Percentiles rank a stretch among this genome's conserved stretches.
Conservation (phyloP, 2,113 vertebrate genomes). For the Tragelaphus buxtoni region DNA sequence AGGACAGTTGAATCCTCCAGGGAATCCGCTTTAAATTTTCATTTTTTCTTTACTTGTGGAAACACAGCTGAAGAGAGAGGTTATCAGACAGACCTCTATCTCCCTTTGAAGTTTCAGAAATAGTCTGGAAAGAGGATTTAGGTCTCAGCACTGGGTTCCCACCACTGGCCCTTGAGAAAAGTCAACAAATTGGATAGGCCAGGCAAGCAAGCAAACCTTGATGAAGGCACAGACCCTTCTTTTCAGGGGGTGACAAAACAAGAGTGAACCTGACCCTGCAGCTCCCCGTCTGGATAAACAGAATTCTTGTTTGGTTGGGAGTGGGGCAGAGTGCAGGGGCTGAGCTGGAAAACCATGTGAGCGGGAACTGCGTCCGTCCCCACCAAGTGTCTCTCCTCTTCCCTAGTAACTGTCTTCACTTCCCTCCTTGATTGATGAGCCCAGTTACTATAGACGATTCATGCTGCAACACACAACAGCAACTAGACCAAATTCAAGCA, state of each 20-base stretch:
- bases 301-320: neutral
- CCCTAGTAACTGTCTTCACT: neutral
- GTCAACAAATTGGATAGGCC: neutral
- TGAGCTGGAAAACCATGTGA: neutral
- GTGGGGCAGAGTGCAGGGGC: neutral
- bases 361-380: fast-evolving
- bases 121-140: conserved; percentile 13
- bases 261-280: neutral
- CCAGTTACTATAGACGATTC: conserved; percentile 23
- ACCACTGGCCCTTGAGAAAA: conserved; percentile 15
- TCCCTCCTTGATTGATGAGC: conserved; percentile 55
- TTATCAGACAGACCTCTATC: neutral
- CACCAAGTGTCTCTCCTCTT: neutral
- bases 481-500: neutral
- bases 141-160: neutral
- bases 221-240: neutral
- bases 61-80: neutral
- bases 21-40: neutral
- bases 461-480: conserved; percentile 15
- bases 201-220: neutral
- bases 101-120: conserved; percentile 18
- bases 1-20: neutral
- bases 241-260: neutral
- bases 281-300: conserved; percentile 3
- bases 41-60: conserved; percentile 4